Evolutionary conservation across 2,797 vertebrate genomes (phyloP).

Genomic region (Morelia viridis): DNA sequence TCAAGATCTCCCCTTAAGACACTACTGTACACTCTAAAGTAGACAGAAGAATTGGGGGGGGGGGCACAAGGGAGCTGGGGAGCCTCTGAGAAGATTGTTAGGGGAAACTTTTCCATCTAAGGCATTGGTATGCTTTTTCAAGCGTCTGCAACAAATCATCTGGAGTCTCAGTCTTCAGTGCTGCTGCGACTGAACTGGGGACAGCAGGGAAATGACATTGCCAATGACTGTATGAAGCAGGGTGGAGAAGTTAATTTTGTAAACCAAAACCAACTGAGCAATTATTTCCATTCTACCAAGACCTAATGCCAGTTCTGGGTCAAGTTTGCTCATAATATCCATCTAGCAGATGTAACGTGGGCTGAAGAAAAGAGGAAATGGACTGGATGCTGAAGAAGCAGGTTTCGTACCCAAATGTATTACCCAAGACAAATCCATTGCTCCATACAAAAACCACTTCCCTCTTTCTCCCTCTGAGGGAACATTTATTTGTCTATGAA

Average conservation of each 20-base stretch:
- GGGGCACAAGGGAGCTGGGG: background rate
- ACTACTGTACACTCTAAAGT: background rate
- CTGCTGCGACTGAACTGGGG: constrained; percentile 40
- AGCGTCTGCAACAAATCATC: constrained; percentile 73
- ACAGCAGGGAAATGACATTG: constrained; percentile 14
- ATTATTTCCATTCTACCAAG: background rate
- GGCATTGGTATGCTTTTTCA: constrained; percentile 75
- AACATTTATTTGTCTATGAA: background rate
- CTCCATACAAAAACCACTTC: background rate
- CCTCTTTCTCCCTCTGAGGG: background rate
- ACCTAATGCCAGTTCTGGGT: background rate
- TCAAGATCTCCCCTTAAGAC: background rate
- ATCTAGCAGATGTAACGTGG: background rate
- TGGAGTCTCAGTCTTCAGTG: constrained; percentile 62
- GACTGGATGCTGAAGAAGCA: background rate
- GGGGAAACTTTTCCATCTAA: constrained; percentile 80
- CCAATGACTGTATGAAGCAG: background rate
- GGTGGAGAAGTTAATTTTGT: background rate
- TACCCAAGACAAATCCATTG: background rate
- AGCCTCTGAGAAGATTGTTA: constrained; percentile 59
- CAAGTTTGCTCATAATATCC: background rate
- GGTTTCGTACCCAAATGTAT: background rate
- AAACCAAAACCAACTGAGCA: background rate
- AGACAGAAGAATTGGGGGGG: constrained; percentile 41
- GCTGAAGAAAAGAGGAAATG: background rate